These are phyloP conservation scores for Aulostomus chinensis DNA, from an alignment of 2,797 vertebrate species.

Conservation along the genomic window DNA sequence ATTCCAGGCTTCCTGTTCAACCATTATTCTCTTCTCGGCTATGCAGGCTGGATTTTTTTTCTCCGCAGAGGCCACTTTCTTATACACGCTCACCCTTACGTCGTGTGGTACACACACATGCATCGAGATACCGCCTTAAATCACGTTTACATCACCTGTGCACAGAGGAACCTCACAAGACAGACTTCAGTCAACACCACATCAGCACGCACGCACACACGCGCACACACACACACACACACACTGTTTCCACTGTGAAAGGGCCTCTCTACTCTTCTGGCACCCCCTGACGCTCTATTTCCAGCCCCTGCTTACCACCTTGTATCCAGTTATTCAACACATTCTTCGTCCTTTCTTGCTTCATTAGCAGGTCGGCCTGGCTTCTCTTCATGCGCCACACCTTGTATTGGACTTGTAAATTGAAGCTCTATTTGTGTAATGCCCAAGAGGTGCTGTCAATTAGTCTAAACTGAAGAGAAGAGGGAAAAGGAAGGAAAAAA, in stretches of 20 bases:
- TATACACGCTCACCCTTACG: neutral
- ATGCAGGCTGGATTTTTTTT: slow-evolving; percentile 15
- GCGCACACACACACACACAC: slow-evolving; percentile 1
- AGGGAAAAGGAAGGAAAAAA: neutral
- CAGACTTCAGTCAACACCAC: slow-evolving; percentile 4
- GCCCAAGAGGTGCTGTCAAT: slow-evolving; percentile 72
- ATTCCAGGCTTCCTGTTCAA: slow-evolving; percentile 64
- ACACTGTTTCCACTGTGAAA: neutral
- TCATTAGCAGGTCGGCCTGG: slow-evolving; percentile 34
- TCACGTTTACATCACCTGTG: no score
- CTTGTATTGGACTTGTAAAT: slow-evolving; percentile 77
- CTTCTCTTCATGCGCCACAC: slow-evolving; percentile 36
- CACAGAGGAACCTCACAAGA: slow-evolving; percentile 10
- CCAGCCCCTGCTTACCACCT: slow-evolving; percentile 12
- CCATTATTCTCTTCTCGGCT: slow-evolving; percentile 51
- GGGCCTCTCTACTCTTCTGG: neutral
- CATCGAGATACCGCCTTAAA: neutral
- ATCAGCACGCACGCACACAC: neutral
- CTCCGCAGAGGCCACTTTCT: slow-evolving; percentile 21
- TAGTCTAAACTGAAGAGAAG: slow-evolving; percentile 49
- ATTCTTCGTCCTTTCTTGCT: slow-evolving; percentile 3
- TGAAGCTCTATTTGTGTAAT: slow-evolving; percentile 71
- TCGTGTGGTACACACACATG: slow-evolving; percentile 11
- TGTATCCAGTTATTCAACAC: slow-evolving; percentile 13
- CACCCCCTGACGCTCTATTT: slow-evolving; percentile 16